Conservation (phyloP, 2,797 vertebrate species). For the Geotrypetes seraphini region DNA sequence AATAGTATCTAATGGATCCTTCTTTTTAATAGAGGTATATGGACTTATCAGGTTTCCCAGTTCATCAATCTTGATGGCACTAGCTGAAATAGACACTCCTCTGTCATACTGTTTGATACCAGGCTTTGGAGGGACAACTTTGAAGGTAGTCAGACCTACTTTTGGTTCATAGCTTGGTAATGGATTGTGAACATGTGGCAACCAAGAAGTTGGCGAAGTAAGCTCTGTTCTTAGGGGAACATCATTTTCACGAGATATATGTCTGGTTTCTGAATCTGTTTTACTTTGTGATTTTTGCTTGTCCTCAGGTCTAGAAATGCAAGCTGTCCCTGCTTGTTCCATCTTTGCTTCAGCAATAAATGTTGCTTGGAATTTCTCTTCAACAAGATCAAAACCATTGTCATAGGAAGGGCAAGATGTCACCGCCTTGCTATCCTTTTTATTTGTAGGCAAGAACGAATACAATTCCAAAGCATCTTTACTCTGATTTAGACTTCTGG, state of each 20-base stretch:
- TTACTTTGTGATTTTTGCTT: conserved; percentile 12
- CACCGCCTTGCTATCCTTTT: conserved; percentile 5
- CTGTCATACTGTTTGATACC: conserved; percentile 43
- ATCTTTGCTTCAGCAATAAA: neutral
- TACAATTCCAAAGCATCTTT: conserved; percentile 7
- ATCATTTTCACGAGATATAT: neutral
- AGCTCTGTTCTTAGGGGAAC: neutral
- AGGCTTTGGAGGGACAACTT: conserved; percentile 79
- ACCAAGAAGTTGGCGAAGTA: conserved; percentile 13
- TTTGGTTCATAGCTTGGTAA: conserved; percentile 52
- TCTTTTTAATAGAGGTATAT: conserved; percentile 12
- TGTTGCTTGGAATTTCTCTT: conserved; percentile 1
- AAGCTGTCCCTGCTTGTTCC: too few relatives aligned
- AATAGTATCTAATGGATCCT: conserved; percentile 7
- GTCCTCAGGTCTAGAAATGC: too few relatives aligned
- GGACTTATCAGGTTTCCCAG: conserved; percentile 78
- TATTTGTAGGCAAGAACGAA: neutral
- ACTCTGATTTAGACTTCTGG: conserved; percentile 3
- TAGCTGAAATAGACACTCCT: conserved; percentile 43
- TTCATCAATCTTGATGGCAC: conserved; percentile 89
- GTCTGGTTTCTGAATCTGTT: conserved; percentile 27
- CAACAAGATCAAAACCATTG: neutral
- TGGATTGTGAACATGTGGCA: conserved; percentile 17
- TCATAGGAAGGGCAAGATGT: neutral
- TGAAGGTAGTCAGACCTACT: conserved; percentile 83